phyloP scores from a whole-genome alignment of 2,113 vertebrate species.

The Cryptomyrus ogoouensis region DNA sequence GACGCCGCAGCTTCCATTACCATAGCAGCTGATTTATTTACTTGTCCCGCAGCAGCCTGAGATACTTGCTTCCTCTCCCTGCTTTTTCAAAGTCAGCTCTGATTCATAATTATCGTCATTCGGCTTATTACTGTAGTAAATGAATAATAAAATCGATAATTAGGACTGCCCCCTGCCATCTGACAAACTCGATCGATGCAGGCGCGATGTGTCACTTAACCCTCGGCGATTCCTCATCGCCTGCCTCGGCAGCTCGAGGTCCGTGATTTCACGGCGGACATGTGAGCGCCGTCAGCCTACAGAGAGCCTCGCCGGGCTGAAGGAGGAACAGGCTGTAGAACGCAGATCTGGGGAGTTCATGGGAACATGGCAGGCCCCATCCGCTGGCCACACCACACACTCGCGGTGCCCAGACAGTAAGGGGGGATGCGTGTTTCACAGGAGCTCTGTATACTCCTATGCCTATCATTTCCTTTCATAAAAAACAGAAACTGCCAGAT shows the following conservation, averaged over 20 bases:
- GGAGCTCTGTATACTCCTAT: background rate
- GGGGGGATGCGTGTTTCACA: background rate
- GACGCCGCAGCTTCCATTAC: background rate
- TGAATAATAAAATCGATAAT: background rate
- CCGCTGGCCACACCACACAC: background rate
- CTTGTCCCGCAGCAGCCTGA: background rate
- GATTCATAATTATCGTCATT: background rate
- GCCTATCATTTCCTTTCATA: conserved; percentile 3
- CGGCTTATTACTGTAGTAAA: background rate
- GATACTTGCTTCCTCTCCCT: too few species aligned
- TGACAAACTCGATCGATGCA: background rate
- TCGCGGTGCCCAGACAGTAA: background rate
- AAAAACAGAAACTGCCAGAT: conserved; percentile 7
- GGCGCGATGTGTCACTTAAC: background rate
- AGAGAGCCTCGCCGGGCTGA: background rate
- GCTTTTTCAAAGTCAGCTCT: background rate
- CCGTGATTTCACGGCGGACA: background rate
- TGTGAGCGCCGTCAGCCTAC: background rate
- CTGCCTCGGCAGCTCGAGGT: background rate
- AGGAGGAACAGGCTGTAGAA: background rate
- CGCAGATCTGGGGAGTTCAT: background rate
- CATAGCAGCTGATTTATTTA: background rate
- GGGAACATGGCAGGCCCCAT: background rate
- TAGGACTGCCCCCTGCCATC: background rate
- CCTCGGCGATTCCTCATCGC: background rate